Evolutionary conservation across 2,113 vertebrate genomes (phyloP).

Genomic region (Oxyura jamaicensis): DNA sequence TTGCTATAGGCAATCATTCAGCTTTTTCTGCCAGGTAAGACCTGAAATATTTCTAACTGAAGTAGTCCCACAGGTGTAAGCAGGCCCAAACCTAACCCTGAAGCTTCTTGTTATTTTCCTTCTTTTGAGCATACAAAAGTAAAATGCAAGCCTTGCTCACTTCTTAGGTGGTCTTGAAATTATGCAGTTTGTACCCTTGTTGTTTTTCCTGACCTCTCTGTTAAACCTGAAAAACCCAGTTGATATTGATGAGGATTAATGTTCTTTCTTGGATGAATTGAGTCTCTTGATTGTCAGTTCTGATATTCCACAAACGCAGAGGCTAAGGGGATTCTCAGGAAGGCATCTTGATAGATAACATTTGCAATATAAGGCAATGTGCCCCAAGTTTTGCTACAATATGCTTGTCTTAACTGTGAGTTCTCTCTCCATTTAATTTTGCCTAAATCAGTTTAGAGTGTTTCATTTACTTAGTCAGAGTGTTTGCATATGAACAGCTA

Average conservation of each 20-base stretch:
- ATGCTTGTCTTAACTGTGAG: conserved; percentile 11
- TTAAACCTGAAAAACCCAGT: not conserved
- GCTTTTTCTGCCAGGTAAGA: not conserved
- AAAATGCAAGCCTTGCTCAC: not conserved
- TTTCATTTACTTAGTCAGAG: conserved; percentile 33
- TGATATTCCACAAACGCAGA: not conserved
- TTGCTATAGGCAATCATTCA: not conserved
- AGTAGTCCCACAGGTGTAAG: not conserved
- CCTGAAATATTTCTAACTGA: not conserved
- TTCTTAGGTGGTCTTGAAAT: conserved; percentile 1
- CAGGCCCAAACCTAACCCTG: not conserved
- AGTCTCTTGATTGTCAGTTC: not conserved
- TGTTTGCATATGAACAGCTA: conserved; percentile 18
- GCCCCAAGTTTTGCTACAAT: conserved; percentile 34
- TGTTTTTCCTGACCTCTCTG: not conserved
- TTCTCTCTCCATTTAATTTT: not conserved
- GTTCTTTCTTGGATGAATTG: not conserved
- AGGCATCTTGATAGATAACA: not conserved
- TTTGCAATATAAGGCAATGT: not conserved
- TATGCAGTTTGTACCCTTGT: not conserved
- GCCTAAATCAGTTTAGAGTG: not conserved
- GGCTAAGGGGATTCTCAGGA: not conserved
- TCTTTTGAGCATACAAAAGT: not conserved
- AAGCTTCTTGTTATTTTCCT: not conserved
- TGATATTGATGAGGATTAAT: not conserved